phyloP scores from a whole-genome alignment of 37 sponge, comb jelly and placozoan species.

The Cliona cf. orientalis region DNA sequence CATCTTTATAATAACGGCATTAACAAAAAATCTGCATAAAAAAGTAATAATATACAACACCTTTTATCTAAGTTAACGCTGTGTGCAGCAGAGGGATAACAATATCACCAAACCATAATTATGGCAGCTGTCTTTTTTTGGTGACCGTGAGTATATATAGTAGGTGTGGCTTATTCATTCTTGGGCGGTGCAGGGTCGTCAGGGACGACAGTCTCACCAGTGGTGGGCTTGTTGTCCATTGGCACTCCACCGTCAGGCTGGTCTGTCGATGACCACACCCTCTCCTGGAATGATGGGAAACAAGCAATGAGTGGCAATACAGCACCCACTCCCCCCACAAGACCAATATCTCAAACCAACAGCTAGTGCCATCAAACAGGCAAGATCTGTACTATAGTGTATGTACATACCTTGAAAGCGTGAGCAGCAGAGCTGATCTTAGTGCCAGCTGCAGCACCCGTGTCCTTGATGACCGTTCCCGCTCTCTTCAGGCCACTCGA shows the following conservation, averaged over 20 bases:
- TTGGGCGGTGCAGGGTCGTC: conserved; percentile 50
- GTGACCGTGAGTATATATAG: too few species aligned
- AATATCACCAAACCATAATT: background rate
- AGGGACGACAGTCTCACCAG: conserved; percentile 45
- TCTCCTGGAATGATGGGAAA: conserved; percentile 23
- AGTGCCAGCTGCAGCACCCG: conserved; percentile 22
- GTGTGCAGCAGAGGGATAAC: background rate
- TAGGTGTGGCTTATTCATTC: too few species aligned
- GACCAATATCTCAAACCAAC: too few species aligned
- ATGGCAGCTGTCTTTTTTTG: background rate
- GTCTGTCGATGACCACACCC: conserved; percentile 27
- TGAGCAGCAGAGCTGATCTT: conserved; percentile 9
- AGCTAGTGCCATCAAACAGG: too few species aligned
- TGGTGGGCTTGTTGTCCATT: conserved; percentile 1
- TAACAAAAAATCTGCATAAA: too few species aligned
- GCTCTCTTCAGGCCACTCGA: conserved; percentile 56
- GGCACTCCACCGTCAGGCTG: conserved; percentile 15
- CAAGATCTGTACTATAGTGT: background rate
- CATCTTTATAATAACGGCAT: too few species aligned
- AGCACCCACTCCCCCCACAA: too few species aligned
- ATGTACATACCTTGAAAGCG: background rate
- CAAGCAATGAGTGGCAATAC: too few species aligned
- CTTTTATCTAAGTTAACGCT: too few species aligned
- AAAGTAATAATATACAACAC: too few species aligned
- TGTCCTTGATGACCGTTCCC: conserved; percentile 66